Conservation (phyloP, 2,113 vertebrate species). For the Hyaena hyaena region DNA sequence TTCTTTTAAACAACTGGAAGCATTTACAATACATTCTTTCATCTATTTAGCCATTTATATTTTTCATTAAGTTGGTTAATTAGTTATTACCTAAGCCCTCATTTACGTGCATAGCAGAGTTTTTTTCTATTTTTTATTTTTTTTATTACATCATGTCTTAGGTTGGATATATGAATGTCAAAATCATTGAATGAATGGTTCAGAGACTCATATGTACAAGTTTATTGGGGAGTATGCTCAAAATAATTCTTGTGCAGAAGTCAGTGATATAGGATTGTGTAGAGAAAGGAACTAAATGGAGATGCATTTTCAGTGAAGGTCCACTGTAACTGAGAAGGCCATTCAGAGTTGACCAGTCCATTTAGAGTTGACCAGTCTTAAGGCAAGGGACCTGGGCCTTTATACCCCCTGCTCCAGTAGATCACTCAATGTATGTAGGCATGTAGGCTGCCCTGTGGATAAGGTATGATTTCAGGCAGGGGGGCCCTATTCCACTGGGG, state of each 20-base stretch:
- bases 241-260: background rate
- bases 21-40: background rate
- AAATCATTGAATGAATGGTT: too few species aligned
- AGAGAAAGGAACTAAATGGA: background rate
- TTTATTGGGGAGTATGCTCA: background rate
- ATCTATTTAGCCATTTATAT: background rate
- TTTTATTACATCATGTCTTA: background rate
- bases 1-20: background rate
- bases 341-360: background rate
- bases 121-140: background rate
- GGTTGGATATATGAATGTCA: background rate
- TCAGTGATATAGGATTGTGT: background rate
- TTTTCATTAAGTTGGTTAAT: conserved; percentile 5
- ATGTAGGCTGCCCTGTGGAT: background rate
- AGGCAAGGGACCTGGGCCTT: background rate
- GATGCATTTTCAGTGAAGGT: background rate
- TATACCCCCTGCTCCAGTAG: fast-evolving
- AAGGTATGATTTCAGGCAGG: background rate
- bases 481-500: background rate
- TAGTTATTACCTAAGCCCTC: background rate
- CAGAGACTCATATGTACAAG: background rate
- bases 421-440: background rate
- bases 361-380: background rate
- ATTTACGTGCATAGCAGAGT: background rate
- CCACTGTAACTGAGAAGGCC: background rate